phyloP scores from a whole-genome alignment of 2,113 vertebrate species.

The Aptenodytes forsteri region DNA sequence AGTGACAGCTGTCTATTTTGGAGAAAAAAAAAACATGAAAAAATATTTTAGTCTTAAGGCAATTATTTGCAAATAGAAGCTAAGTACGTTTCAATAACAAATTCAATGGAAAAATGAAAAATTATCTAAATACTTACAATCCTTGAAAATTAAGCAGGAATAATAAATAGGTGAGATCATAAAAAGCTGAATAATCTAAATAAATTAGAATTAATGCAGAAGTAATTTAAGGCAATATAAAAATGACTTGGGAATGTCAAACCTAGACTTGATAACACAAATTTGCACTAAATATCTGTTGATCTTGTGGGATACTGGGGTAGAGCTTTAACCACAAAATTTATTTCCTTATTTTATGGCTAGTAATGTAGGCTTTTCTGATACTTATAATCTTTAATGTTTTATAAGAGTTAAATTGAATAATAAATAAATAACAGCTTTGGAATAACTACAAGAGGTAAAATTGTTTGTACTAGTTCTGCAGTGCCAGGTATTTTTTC shows the following conservation, averaged over 20 bases:
- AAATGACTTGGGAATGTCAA: neutral
- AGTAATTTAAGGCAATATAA: neutral
- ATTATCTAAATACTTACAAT: neutral
- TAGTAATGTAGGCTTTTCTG: neutral
- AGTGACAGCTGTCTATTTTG: neutral
- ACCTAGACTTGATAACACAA: neutral
- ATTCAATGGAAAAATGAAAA: neutral
- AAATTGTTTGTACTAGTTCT: neutral
- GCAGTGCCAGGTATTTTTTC: neutral
- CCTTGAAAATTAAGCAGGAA: neutral
- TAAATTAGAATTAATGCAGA: neutral
- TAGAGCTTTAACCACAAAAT: neutral
- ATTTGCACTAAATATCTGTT: neutral
- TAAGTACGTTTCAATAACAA: neutral
- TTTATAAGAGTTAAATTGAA: neutral
- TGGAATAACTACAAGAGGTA: neutral
- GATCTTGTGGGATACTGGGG: neutral
- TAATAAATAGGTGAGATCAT: neutral
- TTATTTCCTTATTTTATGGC: neutral
- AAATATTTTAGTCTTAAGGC: neutral
- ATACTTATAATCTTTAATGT: neutral
- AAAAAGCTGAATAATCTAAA: neutral
- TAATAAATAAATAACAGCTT: neutral
- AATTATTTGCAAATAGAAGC: neutral
- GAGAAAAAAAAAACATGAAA: neutral